Evolutionary conservation across 2,113 vertebrate genomes (phyloP), one percentile per base, ranked within the genome.

Genomic region (Sebastes schlegelii): DNA sequence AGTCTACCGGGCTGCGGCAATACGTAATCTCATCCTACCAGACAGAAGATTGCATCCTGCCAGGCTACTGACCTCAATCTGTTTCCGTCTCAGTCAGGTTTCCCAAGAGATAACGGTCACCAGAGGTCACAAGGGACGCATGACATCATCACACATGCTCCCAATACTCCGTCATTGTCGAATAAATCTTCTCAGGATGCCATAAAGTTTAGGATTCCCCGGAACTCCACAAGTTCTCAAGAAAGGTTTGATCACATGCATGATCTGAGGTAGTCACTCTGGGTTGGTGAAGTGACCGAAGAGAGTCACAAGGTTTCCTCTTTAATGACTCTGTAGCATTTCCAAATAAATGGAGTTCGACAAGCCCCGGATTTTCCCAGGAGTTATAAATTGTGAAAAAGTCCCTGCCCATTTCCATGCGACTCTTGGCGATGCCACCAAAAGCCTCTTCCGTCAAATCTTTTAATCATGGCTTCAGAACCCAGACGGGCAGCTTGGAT

Each of bases 191-290:
- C 9, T 69, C 46, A 17, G 4, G 49, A 43, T 48, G 11, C 26
- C 10, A 14, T n/a, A 64, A 21, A 69, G 8, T 23, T 67, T n/a
- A 55, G 12, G 17, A 76, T 67, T 70, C 9, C 43, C 14, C 13
- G 40, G 9, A 65, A 52, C 21, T 48, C 62, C 51, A 49, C 19
- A 58, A 70, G 43, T 75, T 51, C n/a, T 54, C 6, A 73, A 45
- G 9, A 40, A 72, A 73, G 42, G 58, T 86, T 58, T 84, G 71
- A n/a, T 71, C 66, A 1, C 21, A 45, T 52, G 49, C 77, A 65
- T 82, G 13, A 70, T 85, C 46, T 61, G 4, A 51, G 42, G n/a
- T 17, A 40, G 8, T 77, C 69, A 64, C 52, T 76, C 52, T 45
- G 17, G 55, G 58, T 6, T 68, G 1, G n/a, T 52, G 6, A 82